Evolutionary conservation across 2,113 vertebrate genomes (phyloP).

Genomic region (Chroicocephalus ridibundus): DNA sequence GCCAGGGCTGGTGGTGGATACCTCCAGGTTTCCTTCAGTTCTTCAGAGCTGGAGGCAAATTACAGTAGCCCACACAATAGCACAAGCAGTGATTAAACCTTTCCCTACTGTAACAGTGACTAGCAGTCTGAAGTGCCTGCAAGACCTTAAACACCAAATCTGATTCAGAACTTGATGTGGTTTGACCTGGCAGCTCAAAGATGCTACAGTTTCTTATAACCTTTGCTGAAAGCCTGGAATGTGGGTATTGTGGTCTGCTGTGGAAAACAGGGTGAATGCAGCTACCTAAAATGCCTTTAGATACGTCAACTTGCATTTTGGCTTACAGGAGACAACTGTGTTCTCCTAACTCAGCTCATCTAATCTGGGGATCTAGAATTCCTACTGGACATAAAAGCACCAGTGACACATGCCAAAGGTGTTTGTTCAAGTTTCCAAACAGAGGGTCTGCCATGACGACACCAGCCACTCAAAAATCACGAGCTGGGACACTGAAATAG

Average conservation of each 20-base stretch:
- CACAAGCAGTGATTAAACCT: not conserved
- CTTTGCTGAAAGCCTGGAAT: not conserved
- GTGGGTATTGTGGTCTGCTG: not conserved
- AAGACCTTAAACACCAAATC: not conserved
- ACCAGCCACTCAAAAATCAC: not conserved
- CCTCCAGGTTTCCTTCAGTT: not conserved
- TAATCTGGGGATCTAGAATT: not conserved
- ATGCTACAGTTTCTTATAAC: not conserved
- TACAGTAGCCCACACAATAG: not conserved
- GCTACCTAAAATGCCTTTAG: not conserved
- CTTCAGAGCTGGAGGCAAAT: not conserved
- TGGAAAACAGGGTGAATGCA: not conserved
- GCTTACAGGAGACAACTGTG: not conserved
- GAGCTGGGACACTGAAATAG: not conserved
- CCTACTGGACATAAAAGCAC: not conserved
- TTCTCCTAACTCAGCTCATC: not conserved
- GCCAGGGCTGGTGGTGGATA: not conserved
- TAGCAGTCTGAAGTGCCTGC: not conserved
- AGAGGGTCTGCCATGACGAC: not conserved
- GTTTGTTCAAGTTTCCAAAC: not conserved
- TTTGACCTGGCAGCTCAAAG: not conserved
- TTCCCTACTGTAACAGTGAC: not conserved
- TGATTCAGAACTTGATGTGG: not conserved
- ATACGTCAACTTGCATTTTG: not conserved
- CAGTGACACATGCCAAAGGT: not conserved